Percentiles rank a stretch among this genome's conserved stretches.
phyloP scores from a whole-genome alignment of 2,888 invertebrate genomes.

The Phengaris alcon region DNA sequence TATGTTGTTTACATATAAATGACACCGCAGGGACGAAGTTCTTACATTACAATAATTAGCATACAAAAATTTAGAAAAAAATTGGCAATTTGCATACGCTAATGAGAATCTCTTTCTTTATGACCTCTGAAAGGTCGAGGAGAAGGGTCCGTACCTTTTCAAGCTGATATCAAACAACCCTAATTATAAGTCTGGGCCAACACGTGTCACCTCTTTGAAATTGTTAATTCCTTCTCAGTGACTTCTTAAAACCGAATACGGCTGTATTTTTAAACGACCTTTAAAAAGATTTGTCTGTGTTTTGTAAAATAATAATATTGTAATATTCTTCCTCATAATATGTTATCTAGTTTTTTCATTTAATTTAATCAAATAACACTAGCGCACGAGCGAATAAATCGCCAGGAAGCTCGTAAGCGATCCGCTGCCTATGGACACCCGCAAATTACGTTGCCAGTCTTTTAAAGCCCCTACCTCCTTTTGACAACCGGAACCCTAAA shows the following conservation, averaged over 20 bases:
- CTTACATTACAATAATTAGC: background rate
- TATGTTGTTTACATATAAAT: background rate
- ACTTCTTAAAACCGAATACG: background rate
- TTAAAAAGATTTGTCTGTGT: no score
- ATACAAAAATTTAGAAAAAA: background rate
- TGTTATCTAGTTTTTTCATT: no score
- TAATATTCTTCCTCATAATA: no score
- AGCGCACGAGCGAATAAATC: no score
- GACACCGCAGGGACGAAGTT: background rate
- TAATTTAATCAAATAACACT: no score
- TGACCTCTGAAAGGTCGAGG: slow-evolving; percentile 1
- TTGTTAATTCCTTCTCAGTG: background rate
- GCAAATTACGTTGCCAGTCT: no score
- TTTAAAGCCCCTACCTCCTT: no score
- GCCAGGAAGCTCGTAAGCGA: no score
- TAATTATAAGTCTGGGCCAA: slow-evolving; percentile 3
- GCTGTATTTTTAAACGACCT: background rate
- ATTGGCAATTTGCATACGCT: slow-evolving; percentile 6
- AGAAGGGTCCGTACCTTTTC: background rate
- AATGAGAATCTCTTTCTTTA: slow-evolving; percentile 8
- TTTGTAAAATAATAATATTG: no score
- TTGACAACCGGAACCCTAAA: no score
- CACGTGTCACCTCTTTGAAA: background rate
- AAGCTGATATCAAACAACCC: background rate
- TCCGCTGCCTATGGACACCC: no score